These are phyloP conservation scores for Psix sp. DNA, from an alignment of 1,140 invertebrate species.

Conservation along the genomic window DNA sequence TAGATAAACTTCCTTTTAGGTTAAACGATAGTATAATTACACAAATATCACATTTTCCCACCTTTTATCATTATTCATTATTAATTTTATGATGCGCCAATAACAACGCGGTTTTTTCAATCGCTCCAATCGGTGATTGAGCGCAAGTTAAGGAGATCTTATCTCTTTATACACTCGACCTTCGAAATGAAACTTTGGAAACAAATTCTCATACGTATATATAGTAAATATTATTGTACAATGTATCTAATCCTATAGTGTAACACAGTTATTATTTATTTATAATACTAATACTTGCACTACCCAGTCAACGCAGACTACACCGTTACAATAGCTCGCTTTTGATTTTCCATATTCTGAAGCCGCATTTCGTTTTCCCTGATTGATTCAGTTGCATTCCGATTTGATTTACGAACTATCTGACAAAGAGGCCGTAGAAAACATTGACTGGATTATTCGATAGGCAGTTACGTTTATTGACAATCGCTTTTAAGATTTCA, in stretches of 20 bases:
- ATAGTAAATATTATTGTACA: constrained; percentile 49
- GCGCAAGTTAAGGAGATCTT: constrained; percentile 50
- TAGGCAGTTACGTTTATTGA: constrained; percentile 49
- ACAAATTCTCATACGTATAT: constrained; percentile 25
- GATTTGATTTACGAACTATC: no score
- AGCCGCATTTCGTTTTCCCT: constrained; percentile 12
- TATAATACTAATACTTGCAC: constrained; percentile 51
- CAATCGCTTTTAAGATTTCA: constrained; percentile 28
- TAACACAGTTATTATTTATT: constrained; percentile 53
- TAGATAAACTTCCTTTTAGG: constrained; percentile 43
- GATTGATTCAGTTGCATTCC: no score
- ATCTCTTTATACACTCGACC: constrained; percentile 42
- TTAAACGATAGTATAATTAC: constrained; percentile 42
- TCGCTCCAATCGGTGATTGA: constrained; percentile 27
- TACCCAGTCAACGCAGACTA: constrained; percentile 10
- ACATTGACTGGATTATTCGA: constrained; percentile 22
- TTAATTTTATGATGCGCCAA: constrained; percentile 3
- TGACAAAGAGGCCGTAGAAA: neutral
- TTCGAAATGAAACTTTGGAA: constrained; percentile 30
- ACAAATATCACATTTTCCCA: constrained; percentile 52
- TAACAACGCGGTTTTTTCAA: constrained; percentile 6
- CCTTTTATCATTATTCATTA: constrained; percentile 26
- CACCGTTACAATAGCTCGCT: neutral
- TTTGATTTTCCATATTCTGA: neutral
- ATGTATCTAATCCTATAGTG: constrained; percentile 48